Base-by-base conservation (phyloP, 2,888 invertebrate genomes). In the Cremastinae sp. region DNA sequence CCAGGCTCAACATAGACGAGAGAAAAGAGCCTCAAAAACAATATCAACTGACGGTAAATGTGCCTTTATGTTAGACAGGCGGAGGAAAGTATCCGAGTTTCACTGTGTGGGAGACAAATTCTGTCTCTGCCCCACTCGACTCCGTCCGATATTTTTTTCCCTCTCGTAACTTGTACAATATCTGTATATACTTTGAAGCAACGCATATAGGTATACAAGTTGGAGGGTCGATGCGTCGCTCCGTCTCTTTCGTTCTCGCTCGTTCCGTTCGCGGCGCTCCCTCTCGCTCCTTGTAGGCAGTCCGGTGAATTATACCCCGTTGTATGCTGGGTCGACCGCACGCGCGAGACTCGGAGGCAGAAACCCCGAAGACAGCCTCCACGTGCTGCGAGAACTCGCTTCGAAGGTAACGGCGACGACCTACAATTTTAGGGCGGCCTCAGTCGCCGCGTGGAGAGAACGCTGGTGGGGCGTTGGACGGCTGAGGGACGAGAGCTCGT, bases 321-420 rank as follows among this genome's bases (percentile, higher is more conserved):
- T 28, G 0, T 10, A 10, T 39, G 7, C 72, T 62, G 68, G 62
- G 51, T 14, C 69, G 37, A 68, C 80, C 81, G 84, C 84, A 84
- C 84, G 85, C 84, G 84, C 84, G 81, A 68, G 80, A 49, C 70
- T 64, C 69, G 43, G 14, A 10, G 76, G 61, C 43, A 16, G 86
- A 88, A 88, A 88, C 88, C 88, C 71, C 85, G 82, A 64, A 87
- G 82, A 69, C 87, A 74, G 82, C 88, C 88, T 89, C 88, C 88
- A 89, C 88, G 88, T 88, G 88, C 88, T 85, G 85, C 72, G 79
- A 71, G 78, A 81, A 72, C 73, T 73, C 72, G 75, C 68, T 74
- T 53, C 76, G 73, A 59, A 69, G 76, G 74, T 69, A 74, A 65
- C 80, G 78, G 74, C 76, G 78, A 76, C 79, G 83, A 85, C 86